These are phyloP conservation scores for Melanerpes formicivorus DNA, from an alignment of 2,113 vertebrate genomes.

Conservation along the genomic window DNA sequence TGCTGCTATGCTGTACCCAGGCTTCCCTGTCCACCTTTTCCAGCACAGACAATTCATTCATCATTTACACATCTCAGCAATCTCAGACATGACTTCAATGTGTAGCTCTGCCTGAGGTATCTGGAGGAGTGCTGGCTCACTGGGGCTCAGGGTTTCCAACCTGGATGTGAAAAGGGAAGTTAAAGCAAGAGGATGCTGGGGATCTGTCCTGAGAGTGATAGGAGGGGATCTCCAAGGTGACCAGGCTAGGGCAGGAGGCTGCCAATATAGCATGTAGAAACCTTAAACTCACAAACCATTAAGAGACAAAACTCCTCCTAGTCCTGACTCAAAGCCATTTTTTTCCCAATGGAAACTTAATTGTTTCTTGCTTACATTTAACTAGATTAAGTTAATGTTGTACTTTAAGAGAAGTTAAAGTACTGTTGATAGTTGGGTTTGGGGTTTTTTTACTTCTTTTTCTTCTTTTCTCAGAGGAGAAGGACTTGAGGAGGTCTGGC, in stretches of 20 bases:
- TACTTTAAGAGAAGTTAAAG: background rate
- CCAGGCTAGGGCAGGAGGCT: background rate
- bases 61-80: background rate
- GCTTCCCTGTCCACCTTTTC: accelerated
- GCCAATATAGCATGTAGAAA: accelerated
- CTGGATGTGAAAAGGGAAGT: background rate
- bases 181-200: background rate
- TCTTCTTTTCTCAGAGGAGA: background rate
- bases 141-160: background rate
- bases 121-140: background rate
- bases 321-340: background rate
- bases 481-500: background rate
- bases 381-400: background rate
- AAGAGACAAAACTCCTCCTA: background rate
- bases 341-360: background rate
- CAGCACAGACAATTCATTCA: background rate
- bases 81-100: background rate
- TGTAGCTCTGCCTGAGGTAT: background rate
- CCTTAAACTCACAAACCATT: background rate
- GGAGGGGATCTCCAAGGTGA: accelerated
- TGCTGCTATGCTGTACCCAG: accelerated
- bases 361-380: background rate
- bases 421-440: background rate
- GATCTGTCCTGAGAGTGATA: background rate
- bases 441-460: too few species aligned